phyloP scores from a whole-genome alignment of 2,888 invertebrate genomes.

The Tigriopus californicus region DNA sequence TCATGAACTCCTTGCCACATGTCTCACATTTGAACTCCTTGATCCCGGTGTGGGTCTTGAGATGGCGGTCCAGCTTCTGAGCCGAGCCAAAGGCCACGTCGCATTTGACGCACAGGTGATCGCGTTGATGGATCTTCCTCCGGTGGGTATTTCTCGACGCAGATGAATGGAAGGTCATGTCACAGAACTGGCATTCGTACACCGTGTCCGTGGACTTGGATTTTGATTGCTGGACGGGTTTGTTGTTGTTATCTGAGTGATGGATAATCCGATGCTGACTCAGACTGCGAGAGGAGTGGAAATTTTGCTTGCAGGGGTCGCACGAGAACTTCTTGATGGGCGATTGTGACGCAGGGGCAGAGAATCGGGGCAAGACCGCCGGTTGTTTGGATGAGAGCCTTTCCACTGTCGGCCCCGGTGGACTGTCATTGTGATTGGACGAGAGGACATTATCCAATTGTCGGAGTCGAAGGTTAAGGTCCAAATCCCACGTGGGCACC shows the following conservation, averaged over 20 bases:
- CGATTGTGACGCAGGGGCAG: neutral
- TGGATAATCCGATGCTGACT: neutral
- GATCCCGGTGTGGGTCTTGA: constrained; percentile 47
- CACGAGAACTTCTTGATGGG: neutral
- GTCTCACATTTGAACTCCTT: constrained; percentile 64
- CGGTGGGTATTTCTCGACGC: neutral
- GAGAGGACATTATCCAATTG: neutral
- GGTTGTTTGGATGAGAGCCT: too few species aligned
- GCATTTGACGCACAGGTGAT: neutral
- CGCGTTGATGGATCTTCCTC: neutral
- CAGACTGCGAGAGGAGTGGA: neutral
- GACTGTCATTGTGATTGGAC: too few species aligned
- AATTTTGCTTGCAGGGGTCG: neutral
- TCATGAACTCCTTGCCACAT: constrained; percentile 57
- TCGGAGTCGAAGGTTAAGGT: neutral
- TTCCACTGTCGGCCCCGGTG: too few species aligned
- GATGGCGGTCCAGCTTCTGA: constrained; percentile 3
- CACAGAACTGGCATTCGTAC: neutral
- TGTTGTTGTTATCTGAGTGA: neutral
- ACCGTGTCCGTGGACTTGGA: neutral
- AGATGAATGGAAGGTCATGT: neutral
- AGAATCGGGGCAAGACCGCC: neutral
- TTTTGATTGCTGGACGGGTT: neutral
- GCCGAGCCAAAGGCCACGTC: constrained; percentile 3
- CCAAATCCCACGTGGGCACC: neutral